A percentile compares a stretch with the other conserved stretches of the same genome.
These are phyloP conservation scores for Cynopterus sphinx DNA, from an alignment of 2,797 vertebrate genomes.

Conservation along the genomic window DNA sequence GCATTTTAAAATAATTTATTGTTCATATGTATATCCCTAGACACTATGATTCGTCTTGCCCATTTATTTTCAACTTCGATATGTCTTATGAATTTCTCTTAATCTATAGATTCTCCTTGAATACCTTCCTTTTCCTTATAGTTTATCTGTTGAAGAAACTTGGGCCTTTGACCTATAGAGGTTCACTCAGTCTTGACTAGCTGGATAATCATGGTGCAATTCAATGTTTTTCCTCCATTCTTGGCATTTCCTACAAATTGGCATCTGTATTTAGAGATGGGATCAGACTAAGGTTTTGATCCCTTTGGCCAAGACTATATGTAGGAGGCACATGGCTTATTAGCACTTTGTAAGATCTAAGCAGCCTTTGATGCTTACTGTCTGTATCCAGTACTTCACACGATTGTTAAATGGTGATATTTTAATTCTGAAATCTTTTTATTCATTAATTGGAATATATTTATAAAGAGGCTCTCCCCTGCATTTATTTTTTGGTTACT, in stretches of 20 bases:
- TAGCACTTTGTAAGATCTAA: neutral
- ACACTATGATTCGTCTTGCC: neutral
- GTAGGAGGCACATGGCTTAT: neutral
- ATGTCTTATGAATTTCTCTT: neutral
- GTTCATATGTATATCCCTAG: neutral
- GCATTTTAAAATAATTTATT: neutral
- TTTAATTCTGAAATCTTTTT: slow-evolving; percentile 16
- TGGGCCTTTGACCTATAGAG: neutral
- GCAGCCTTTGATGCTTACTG: neutral
- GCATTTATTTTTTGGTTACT: neutral
- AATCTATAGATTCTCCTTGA: neutral
- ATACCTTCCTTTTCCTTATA: neutral
- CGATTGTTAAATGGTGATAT: neutral
- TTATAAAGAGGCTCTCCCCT: neutral
- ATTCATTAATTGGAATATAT: neutral
- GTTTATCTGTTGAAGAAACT: neutral
- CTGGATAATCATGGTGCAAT: neutral
- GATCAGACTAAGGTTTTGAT: neutral
- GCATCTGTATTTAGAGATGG: neutral
- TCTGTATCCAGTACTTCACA: neutral
- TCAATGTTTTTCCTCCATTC: neutral
- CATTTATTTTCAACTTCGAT: neutral
- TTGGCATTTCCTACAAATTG: neutral
- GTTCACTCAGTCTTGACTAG: neutral
- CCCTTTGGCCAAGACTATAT: neutral